Evolutionary conservation across 2,888 invertebrate genomes (phyloP).

Genomic region (Tipula confusa): DNA sequence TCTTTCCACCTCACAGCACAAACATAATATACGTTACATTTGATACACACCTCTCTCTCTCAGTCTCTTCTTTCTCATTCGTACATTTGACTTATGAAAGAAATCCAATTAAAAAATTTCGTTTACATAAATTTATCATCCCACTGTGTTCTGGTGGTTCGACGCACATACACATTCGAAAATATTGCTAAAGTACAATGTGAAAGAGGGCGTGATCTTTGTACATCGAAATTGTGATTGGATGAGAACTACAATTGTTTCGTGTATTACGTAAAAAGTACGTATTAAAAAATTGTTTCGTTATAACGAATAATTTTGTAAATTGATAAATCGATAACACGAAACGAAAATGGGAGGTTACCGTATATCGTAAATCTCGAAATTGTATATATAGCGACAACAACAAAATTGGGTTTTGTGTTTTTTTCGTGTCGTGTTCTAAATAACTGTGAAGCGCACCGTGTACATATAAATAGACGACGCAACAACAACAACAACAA

Average conservation of each 20-base stretch:
- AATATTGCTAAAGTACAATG: neutral
- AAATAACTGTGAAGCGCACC: neutral
- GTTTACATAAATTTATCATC: neutral
- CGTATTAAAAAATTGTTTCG: neutral
- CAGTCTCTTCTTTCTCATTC: constrained; percentile 10
- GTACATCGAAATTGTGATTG: neutral
- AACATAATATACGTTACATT: neutral
- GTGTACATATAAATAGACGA: neutral
- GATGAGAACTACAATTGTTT: neutral
- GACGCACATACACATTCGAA: neutral
- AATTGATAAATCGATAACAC: neutral
- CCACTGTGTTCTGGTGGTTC: neutral
- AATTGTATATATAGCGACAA: neutral
- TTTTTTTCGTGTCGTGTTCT: neutral
- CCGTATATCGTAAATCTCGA: neutral
- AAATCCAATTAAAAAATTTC: constrained; percentile 15
- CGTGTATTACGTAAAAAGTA: neutral
- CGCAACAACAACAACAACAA: no score
- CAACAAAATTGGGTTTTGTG: neutral
- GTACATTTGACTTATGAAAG: neutral
- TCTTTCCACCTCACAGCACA: neutral
- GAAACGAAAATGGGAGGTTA: neutral
- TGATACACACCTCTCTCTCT: neutral
- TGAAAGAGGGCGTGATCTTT: neutral
- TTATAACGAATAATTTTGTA: neutral